phyloP scores from a whole-genome alignment of 2,888 invertebrate species.

The Eristalinus sepulchralis region DNA sequence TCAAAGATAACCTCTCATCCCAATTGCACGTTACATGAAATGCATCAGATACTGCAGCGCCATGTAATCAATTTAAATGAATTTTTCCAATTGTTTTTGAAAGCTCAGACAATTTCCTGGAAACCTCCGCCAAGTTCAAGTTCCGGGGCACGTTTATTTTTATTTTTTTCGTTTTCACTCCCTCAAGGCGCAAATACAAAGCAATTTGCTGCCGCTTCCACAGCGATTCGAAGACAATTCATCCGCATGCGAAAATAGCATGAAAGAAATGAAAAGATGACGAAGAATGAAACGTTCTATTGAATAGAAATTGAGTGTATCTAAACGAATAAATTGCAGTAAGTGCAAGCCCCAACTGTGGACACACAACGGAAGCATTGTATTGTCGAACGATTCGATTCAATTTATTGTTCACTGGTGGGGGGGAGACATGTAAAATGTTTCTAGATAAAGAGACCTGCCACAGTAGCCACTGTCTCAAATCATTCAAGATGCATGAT shows the following conservation, averaged over 20 bases:
- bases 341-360: not conserved
- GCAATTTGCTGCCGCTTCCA: not conserved
- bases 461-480: not conserved
- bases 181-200: not conserved
- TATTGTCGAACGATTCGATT: slow-evolving; percentile 35
- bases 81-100: not conserved
- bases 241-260: not conserved
- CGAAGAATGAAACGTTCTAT: slow-evolving; percentile 27
- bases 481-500: not conserved
- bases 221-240: not conserved
- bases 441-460: slow-evolving; percentile 17
- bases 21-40: not conserved
- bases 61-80: not conserved
- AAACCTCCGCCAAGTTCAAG: not conserved
- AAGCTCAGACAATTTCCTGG: not conserved
- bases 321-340: slow-evolving; percentile 52
- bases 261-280: not conserved
- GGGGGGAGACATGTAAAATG: slow-evolving; percentile 24
- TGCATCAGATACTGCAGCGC: too few relatives aligned
- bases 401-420: slow-evolving; percentile 41
- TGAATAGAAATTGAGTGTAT: slow-evolving; percentile 42
- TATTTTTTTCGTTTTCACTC: not conserved
- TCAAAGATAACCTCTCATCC: not conserved
- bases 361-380: slow-evolving; percentile 30
- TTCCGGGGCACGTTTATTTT: not conserved